Base-by-base conservation (phyloP, 2,888 invertebrate species). In the Lasioglossum pauxillum region DNA sequence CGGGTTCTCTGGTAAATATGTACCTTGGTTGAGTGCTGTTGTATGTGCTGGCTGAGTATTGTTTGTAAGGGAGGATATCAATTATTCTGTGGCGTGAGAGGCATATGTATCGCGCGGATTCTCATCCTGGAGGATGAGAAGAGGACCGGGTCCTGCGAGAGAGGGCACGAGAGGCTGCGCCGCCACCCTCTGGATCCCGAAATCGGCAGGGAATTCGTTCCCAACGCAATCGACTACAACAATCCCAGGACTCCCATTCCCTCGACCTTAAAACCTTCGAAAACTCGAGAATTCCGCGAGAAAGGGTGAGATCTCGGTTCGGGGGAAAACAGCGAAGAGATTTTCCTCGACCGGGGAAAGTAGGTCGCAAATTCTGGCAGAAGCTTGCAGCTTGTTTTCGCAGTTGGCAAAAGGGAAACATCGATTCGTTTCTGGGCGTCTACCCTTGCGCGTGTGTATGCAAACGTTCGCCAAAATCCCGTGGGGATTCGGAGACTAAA, bases 11-110 rank as follows among this genome's bases (percentile, higher is more conserved):
- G 84, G 78, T 78, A 90, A 89, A 93, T 95, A 95, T 95, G 94
- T 95, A 95, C 95, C 95, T 95, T 95, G 93, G 90, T 92, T 95
- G 93, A 95, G 95, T 95, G 93, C 91, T 95, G 94, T 94, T 94
- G 95, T 95, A 95, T 95, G 95, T 95, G 95, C 95, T 95, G 95
- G 95, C 95, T 95, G 95, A 95, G 93, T 94, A 94, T 94, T 87
- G 44, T 91, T 88, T 91, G 92, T 92, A 91, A 87, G 86, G 88
- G 86, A 90, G 87, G 88, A 85, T 82, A 78, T 19, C 19, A n/a
- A 31, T 46, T 73, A 73, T 31, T 35, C 46, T 75, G 82, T 88
- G 85, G 5, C 49, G 76, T 74, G 53, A 53, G 53, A 53, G 31
- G 83, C 78, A 84, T 80, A 71, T 67, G 16, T 67, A 35, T 67